Base-by-base conservation (phyloP, 2,888 invertebrate genomes). In the Chymomyza procnemis region DNA sequence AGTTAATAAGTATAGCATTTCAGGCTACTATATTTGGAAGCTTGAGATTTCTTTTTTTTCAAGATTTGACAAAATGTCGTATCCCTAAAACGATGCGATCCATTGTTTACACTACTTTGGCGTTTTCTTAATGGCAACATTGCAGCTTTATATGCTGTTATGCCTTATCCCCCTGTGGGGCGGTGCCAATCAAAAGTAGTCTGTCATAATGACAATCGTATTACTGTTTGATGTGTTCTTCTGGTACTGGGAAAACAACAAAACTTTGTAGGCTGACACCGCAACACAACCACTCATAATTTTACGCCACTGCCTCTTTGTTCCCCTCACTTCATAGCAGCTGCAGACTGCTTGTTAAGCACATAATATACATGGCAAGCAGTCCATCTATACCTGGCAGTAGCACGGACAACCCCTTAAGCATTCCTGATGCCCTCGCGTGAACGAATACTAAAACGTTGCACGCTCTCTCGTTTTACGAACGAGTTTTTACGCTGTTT, bases 151-250 rank as follows among this genome's bases (percentile, higher is more conserved):
- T 9, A 34, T 34, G 12, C 34, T 4, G 34, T 41, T 41, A 41
- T 12, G 9, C 12, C 12, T 9, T 12, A 41, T 41, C 12, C 34
- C 34, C 34, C 9, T 5, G 34, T 46, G 50, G 19, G 14, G 18
- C 74, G 75, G 71, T 73, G 78, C 75, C 73, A 79, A 78, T 79
- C 34, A 41, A 41, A n/a, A 41, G 34, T 12, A 41, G 34, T 41
- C 34, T 86, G 78, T 75, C 76, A 73, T 64, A 72, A 67, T 72
- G 72, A 64, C 56, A 70, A 68, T 71, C 69, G 71, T 75, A 67
- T 73, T 71, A 79, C 77, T 80, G 82, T 86, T 85, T 80, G 86
- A 76, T 78, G 73, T 87, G 85, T 80, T 79, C 75, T 63, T 69
- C 75, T 72, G 74, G 73, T 73, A 73, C 66, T 76, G 75, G 76